A percentile compares a stretch with the other conserved stretches of the same genome.
phyloP scores from a whole-genome alignment of 2,113 vertebrate genomes.

The Spea bombifrons region DNA sequence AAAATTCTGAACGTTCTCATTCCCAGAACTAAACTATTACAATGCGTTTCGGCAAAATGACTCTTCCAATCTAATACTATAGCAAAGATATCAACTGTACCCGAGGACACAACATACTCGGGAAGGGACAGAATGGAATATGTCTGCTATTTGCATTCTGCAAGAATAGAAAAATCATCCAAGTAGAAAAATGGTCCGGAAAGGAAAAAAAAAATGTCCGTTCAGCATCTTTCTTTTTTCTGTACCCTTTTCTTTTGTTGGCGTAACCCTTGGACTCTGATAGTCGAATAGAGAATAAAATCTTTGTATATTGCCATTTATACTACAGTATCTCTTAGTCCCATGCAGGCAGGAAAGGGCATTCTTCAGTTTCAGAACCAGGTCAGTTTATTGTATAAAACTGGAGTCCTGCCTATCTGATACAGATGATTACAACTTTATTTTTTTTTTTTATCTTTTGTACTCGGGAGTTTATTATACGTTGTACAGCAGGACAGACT shows the following conservation, averaged over 20 bases:
- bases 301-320: conserved; percentile 14
- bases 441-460: not conserved
- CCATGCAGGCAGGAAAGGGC: not conserved
- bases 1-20: not conserved
- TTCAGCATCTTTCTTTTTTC: conserved; percentile 29
- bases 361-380: conserved; percentile 7
- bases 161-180: conserved; percentile 26
- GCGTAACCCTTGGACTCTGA: conserved; percentile 37
- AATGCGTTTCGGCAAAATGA: not conserved
- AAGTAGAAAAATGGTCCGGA: conserved; percentile 25
- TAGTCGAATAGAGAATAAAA: conserved; percentile 22
- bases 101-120: conserved; percentile 8
- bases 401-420: not conserved
- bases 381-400: conserved; percentile 18
- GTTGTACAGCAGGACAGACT: not conserved
- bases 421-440: conserved; percentile 6
- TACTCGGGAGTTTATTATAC: not conserved
- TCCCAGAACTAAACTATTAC: not conserved
- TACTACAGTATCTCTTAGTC: conserved; percentile 21
- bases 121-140: not conserved
- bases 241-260: conserved; percentile 28
- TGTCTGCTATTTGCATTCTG: conserved; percentile 39
- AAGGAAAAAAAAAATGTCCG: conserved; percentile 27
- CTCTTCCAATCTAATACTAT: not conserved
- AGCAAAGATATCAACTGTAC: not conserved